Conservation (phyloP, 2,113 vertebrate genomes). For the Neopipo cinnamomea region DNA sequence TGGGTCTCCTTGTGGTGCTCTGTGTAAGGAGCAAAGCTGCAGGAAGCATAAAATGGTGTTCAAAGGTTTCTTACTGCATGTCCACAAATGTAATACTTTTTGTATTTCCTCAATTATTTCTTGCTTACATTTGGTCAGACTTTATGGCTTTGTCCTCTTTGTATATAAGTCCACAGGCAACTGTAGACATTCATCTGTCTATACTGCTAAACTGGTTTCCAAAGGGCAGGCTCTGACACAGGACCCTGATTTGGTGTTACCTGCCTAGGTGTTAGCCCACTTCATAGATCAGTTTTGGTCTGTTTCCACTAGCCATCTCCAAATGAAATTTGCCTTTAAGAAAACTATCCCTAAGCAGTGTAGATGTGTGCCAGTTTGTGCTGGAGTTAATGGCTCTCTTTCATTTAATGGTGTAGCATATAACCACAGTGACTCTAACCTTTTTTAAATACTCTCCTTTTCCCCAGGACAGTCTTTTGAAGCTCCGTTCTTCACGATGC, state of each 20-base stretch:
- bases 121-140: background rate
- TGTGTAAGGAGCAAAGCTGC: background rate
- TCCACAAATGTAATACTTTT: background rate
- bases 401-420: accelerated
- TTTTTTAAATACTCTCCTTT: background rate
- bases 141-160: background rate
- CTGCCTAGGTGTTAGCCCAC: background rate
- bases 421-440: background rate
- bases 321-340: background rate
- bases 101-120: background rate
- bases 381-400: background rate
- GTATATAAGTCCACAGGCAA: background rate
- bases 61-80: background rate
- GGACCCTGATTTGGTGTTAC: background rate
- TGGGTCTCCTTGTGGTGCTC: background rate
- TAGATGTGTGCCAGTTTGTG: background rate
- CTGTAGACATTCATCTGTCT: background rate
- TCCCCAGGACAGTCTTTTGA: background rate
- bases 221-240: background rate
- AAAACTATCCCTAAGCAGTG: background rate
- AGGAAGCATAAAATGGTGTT: background rate
- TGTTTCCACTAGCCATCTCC: background rate
- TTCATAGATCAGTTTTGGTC: background rate
- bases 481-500: background rate
- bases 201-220: background rate